Evolutionary conservation across 2,113 vertebrate genomes (phyloP), one percentile per base, ranked within the genome.

Genomic region (Sylvilagus bachmani): DNA sequence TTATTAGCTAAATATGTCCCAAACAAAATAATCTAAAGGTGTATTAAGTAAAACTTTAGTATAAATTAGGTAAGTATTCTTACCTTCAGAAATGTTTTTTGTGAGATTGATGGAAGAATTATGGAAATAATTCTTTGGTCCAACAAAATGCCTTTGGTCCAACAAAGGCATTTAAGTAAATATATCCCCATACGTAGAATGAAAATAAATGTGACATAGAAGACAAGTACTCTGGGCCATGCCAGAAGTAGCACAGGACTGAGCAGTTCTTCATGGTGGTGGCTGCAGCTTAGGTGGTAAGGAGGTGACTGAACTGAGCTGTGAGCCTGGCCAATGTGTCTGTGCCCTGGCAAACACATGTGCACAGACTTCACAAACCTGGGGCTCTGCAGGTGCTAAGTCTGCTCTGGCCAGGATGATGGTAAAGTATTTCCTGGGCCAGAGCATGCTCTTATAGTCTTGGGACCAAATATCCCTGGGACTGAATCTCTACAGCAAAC

Each of bases 391-490:
- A 84, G 90, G 86, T 71, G 77, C 89, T 91, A 85, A 96, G 90
- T 73, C 77, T 96, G 91, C 95, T 86, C 49, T 89, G 83, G 89
- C 95, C 88, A 96, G 95, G 97, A 97, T 97, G 91, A 99, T 99
- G 99, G 99, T 99, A 97, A 99, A 99, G 95, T 99, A 99, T 97
- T 99, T 98, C 98, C 98, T 98, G 97, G 99, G 99, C 94, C 96
- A 98, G 89, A 98, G 98, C 97, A 98, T 99, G 97, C 99, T 99
- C 95, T 99, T 99, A 97, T 99, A 98, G 98, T 99, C 99, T 93
- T 99, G 99, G 99, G 99, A 99, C 99, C 99, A 99, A 99, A 99
- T 99, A n/a, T 99, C 98, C 95, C 97, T 99, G 99, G 99, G 98
- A 99, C 99, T 99, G 91, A 99, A 99, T 97, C 99, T 99, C 49